A percentile compares a stretch with the other conserved stretches of the same genome.
phyloP scores from a whole-genome alignment of 1,140 invertebrate species.

The Stenopsyche tienmushanensis region DNA sequence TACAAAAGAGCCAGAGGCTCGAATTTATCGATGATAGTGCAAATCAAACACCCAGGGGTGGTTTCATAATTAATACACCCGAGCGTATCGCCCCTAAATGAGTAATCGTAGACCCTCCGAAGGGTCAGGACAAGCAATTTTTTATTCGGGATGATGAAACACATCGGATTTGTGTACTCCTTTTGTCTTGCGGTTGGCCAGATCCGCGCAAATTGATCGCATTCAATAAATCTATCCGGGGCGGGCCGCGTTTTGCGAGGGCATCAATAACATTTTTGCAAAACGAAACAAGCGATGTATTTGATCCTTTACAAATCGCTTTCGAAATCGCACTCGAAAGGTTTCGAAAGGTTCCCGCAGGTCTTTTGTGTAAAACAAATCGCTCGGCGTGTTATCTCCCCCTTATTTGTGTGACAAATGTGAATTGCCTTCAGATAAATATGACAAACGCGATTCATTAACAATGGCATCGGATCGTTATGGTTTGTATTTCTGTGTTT shows the following conservation, averaged over 20 bases:
- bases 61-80: no score
- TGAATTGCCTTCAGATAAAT: no score
- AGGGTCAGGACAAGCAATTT: no score
- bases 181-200: not conserved
- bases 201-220: no score
- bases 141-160: not conserved
- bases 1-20: not conserved
- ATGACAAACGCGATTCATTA: slow-evolving; percentile 35
- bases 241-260: not conserved
- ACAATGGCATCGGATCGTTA: slow-evolving; percentile 25
- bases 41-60: no score
- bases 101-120: no score
- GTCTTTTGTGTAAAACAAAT: slow-evolving; percentile 6
- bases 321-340: no score
- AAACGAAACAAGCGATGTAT: not conserved
- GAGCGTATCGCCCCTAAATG: no score
- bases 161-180: not conserved
- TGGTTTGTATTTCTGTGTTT: no score
- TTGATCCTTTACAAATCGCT: no score
- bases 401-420: no score
- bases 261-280: not conserved
- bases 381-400: not conserved
- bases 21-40: not conserved
- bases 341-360: not conserved
- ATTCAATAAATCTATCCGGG: not conserved